Evolutionary conservation across 2,888 invertebrate species (phyloP).

Genomic region (Germaria angustata): DNA sequence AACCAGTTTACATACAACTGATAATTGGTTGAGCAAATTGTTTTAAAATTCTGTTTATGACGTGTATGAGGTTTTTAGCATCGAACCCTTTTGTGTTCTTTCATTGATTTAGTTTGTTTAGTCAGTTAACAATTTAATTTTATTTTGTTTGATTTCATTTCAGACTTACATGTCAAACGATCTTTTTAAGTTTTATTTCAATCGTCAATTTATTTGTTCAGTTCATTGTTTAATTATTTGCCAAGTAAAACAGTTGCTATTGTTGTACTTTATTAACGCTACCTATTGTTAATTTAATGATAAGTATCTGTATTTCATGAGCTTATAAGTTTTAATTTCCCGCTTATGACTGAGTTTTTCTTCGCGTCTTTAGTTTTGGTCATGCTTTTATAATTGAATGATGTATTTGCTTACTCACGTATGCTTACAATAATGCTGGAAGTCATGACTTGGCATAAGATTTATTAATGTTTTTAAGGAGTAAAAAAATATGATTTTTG

Average conservation of each 20-base stretch:
- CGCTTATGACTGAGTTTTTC: not conserved
- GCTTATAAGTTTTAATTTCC: not conserved
- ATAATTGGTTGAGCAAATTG: slow-evolving; percentile 7
- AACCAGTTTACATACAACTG: not conserved
- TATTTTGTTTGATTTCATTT: not conserved
- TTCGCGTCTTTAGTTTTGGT: not conserved
- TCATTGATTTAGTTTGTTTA: not conserved
- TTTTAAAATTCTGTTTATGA: not conserved
- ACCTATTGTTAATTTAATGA: not conserved
- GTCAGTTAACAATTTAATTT: not conserved
- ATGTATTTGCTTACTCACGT: not conserved
- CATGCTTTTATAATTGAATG: not conserved
- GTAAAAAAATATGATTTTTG: not conserved
- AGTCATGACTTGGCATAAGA: not conserved
- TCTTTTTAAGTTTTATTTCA: not conserved
- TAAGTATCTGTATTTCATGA: not conserved
- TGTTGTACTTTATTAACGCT: slow-evolving; percentile 3
- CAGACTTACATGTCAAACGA: not conserved
- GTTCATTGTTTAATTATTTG: no score
- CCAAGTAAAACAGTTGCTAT: slow-evolving; percentile 4
- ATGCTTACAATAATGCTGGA: not conserved
- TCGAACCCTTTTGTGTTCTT: not conserved
- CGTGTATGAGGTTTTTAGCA: not conserved
- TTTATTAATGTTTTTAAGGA: not conserved
- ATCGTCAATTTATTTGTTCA: not conserved